A percentile compares a stretch with the other conserved stretches of the same genome.
phyloP scores from a whole-genome alignment of 2,888 invertebrate species.

The Meloe dianella region DNA sequence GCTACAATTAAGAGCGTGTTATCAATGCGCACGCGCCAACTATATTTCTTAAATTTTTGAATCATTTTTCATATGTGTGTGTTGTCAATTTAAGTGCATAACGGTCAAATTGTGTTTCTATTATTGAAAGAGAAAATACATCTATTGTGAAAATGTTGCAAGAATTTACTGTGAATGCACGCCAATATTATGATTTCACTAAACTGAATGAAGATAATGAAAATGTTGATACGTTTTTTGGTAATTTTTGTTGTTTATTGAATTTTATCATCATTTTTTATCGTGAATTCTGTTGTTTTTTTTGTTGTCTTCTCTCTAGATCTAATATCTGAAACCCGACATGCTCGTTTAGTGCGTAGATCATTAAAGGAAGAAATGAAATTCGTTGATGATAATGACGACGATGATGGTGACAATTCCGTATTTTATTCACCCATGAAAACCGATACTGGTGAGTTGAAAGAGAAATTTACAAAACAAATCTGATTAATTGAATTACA shows the following conservation, averaged over 20 bases:
- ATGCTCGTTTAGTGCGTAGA: background rate
- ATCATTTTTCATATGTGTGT: background rate
- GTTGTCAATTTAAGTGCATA: background rate
- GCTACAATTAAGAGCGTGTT: background rate
- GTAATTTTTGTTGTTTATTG: slow-evolving; percentile 27
- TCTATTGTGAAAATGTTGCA: slow-evolving; percentile 26
- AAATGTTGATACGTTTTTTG: slow-evolving; percentile 41
- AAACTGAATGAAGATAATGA: slow-evolving; percentile 30
- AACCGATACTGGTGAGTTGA: slow-evolving; percentile 1
- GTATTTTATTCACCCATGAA: slow-evolving; percentile 24
- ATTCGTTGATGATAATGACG: background rate
- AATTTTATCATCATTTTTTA: background rate
- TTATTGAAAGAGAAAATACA: no score
- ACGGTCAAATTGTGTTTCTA: background rate
- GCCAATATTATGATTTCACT: slow-evolving; percentile 42
- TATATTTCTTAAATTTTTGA: background rate
- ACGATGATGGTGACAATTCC: slow-evolving; percentile 11
- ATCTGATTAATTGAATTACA: background rate
- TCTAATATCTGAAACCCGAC: background rate
- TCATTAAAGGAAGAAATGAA: background rate
- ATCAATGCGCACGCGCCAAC: background rate
- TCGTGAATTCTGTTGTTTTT: slow-evolving; percentile 3
- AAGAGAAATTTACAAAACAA: background rate
- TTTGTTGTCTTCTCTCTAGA: slow-evolving; percentile 14
- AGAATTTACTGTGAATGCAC: slow-evolving; percentile 40